Base-by-base conservation (phyloP, 1,140 invertebrate genomes). In the Pogonomyrmex barbatus region DNA sequence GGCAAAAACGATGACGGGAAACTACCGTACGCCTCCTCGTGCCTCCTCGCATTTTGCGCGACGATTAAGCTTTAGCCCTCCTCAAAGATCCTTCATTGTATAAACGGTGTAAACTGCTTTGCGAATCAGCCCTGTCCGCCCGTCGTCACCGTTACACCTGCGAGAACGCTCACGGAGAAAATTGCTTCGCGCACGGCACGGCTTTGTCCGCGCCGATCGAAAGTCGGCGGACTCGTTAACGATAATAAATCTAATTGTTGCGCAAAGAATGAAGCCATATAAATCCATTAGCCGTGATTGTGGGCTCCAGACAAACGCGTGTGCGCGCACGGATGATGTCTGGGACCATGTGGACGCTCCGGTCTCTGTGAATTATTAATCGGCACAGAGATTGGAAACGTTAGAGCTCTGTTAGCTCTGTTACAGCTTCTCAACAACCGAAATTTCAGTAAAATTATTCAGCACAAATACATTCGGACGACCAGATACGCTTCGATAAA, bases 101-200 rank as follows among this genome's bases (percentile, higher is more conserved):
- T 90, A 87, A 90, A 88, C 89, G 87, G 73, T 87, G 89, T 87
- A 91, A 90, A 91, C 87, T 91, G 86, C 90, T 88, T 91, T 87
- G 78, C 87, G 47, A 86, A 83, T 83, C 78, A 70, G 39, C 52
- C 45, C 77, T 68, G n/a, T 52, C 77, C 77, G 45, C 77, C 42
- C 65, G 82, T 62, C 83, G 83, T 65, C 87, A 47, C 33, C 73
- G 79, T 85, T 88, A 76, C 86, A 90, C 76, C 82, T 88, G 89
- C 78, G 56, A 83, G 58, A 71, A 73, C 36, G 78, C 24, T 65
- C 45, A 60, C 68, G 78, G 68, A 81, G 78, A 90, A 90, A 90
- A 90, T 90, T 90, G 62, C 89, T 88, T 90, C 30, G 63, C 78
- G 77, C 77, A 45, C 68, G 77, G 36, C 54, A 39, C 54, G 65